Percentiles rank a stretch among this genome's conserved stretches.
phyloP scores from a whole-genome alignment of 2,113 vertebrate genomes.

The Chinchilla lanigera region DNA sequence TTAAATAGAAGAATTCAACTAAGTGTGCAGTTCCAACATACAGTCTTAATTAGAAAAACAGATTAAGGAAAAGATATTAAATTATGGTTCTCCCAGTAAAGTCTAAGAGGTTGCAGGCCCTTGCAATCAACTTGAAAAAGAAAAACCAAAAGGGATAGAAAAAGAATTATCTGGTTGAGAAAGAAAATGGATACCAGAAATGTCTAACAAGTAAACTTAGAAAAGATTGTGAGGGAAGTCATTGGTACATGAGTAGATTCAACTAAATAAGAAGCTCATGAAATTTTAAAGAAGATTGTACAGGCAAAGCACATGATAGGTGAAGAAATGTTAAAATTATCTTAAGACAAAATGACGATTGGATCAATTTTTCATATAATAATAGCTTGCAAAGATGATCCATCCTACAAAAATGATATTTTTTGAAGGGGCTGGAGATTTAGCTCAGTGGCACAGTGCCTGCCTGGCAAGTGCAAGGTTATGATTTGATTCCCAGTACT shows the following conservation, averaged over 20 bases:
- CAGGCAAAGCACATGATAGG: background rate
- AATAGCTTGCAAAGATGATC: background rate
- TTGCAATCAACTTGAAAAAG: background rate
- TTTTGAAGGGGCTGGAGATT: too few species aligned
- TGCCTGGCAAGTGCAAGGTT: too few species aligned
- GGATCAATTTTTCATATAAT: background rate
- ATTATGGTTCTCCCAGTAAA: background rate
- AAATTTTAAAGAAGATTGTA: background rate
- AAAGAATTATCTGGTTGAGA: background rate
- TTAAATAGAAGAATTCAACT: background rate
- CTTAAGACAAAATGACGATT: background rate
- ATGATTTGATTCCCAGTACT: too few species aligned
- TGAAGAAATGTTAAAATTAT: background rate
- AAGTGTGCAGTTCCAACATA: background rate
- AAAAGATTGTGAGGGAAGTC: background rate
- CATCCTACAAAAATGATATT: background rate
- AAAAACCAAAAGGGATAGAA: too few species aligned
- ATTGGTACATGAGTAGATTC: background rate
- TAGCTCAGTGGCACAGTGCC: too few species aligned
- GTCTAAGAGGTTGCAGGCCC: background rate
- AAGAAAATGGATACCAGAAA: background rate
- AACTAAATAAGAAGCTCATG: background rate
- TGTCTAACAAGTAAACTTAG: background rate
- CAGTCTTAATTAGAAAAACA: constrained; percentile 55
- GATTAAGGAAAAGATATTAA: background rate